Conservation (phyloP, 2,113 vertebrate genomes). For the Acanthochromis polyacanthus region DNA sequence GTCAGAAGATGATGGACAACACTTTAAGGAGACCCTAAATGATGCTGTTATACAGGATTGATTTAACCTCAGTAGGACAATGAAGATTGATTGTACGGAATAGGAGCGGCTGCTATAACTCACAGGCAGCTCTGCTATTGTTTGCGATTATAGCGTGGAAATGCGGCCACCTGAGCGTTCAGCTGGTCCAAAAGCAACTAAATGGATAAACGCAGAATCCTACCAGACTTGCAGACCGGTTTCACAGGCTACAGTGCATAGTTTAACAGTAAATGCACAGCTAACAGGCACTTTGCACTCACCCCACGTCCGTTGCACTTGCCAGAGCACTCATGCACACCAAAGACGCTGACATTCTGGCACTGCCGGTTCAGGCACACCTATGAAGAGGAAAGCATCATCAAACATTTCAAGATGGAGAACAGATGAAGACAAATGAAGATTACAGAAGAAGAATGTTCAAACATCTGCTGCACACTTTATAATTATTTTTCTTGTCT, state of each 20-base stretch:
- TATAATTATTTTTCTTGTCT: background rate
- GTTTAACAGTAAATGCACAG: conserved; percentile 43
- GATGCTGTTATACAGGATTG: conserved; percentile 57
- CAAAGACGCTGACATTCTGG: conserved; percentile 94
- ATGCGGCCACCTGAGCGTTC: background rate
- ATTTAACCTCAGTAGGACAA: conserved; percentile 64
- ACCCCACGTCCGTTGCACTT: conserved; percentile 94
- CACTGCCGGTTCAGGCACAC: conserved; percentile 95
- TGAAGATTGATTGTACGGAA: conserved; percentile 63
- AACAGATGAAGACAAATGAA: conserved; percentile 3
- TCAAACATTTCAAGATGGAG: conserved; percentile 13
- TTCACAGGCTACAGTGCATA: conserved; percentile 35
- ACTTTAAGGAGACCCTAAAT: conserved; percentile 64
- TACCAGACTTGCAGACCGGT: conserved; percentile 8
- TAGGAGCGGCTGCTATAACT: conserved; percentile 36
- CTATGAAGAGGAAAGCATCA: conserved; percentile 74
- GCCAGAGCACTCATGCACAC: conserved; percentile 89
- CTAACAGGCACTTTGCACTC: conserved; percentile 76
- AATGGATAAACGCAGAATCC: conserved; percentile 29
- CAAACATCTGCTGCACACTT: background rate
- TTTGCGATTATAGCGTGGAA: conserved; percentile 24
- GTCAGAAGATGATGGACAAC: conserved; percentile 70
- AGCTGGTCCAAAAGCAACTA: conserved; percentile 32
- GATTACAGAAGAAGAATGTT: background rate
- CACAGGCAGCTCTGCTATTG: conserved; percentile 9